Evolutionary conservation across 2,797 vertebrate species (phyloP), one percentile per base, ranked within the genome.

Genomic region (Geotrypetes seraphini): DNA sequence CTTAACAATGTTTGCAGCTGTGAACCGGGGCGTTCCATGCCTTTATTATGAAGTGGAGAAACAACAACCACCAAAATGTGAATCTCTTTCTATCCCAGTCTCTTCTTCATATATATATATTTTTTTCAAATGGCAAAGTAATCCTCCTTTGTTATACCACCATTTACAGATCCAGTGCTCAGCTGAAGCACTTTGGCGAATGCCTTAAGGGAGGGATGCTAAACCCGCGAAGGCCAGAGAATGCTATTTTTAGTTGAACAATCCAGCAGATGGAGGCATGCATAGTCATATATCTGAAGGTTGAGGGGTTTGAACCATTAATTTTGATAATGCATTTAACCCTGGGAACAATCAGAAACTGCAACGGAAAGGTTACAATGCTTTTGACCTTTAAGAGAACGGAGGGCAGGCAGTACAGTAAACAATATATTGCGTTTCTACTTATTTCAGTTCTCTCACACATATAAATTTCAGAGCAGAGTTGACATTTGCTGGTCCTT

Each of bases 271-370:
- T 80, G 66, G 72, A 79, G 62, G 61, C 71, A 79, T 69, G 79
- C 82, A 84, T 81, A 83, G 85, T 83, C 83, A 66, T 89, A 83
- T 89, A 88, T 90, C 79, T 87, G 78, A 83, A 83, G 82, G 79
- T 79, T 82, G 75, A 78, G 76, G 71, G 57, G 73, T 71, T 81
- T 64, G 43, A 85, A 79, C 87, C 86, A 87, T 94, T 92, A 84
- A 92, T 92, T 93, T 78, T 82, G 85, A 86, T 89, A 90, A 93
- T 90, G 81, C 87, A 82, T 87, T 85, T 91, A 92, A 94, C 88
- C 88, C 88, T 91, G 90, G 84, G 87, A 92, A 90, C 84, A 85
- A 88, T 84, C 83, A 81, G 80, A 91, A 89, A 86, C 79, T 83
- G 65, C 72, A 82, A 78, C 75, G 86, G 75, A 71, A 73, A 86